Conservation (phyloP, 2,113 vertebrate species). For the Origma solitaria region DNA sequence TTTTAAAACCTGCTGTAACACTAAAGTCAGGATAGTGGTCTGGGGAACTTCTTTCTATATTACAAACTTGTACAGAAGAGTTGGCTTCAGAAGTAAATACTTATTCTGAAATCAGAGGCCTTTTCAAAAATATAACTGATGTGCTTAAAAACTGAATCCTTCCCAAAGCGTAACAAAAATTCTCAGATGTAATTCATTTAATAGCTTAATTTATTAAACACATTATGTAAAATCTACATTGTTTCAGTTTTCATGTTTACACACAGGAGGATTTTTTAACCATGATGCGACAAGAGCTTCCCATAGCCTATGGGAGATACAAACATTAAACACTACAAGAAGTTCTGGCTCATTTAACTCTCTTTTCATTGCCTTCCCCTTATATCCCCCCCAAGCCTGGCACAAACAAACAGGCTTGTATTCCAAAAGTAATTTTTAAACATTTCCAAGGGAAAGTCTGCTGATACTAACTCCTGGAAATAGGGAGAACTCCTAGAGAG, state of each 20-base stretch:
- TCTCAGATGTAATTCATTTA: slow-evolving; percentile 57
- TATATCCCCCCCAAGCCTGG: not conserved
- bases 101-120: not conserved
- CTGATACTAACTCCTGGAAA: slow-evolving; percentile 50
- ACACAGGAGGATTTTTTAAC: slow-evolving; percentile 57
- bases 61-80: not conserved
- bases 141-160: not conserved
- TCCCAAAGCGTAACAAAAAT: slow-evolving; percentile 44
- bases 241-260: slow-evolving; percentile 72
- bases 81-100: not conserved
- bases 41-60: not conserved
- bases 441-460: slow-evolving; percentile 30
- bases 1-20: not conserved
- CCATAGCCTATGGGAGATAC: slow-evolving; percentile 51
- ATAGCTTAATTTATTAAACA: slow-evolving; percentile 77
- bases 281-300: slow-evolving; percentile 50
- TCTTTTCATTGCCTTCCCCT: slow-evolving; percentile 69
- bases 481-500: slow-evolving; percentile 68
- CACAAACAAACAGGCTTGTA: slow-evolving; percentile 16
- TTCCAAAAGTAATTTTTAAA: slow-evolving; percentile 25
- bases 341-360: slow-evolving; percentile 66
- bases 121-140: not conserved
- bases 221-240: slow-evolving; percentile 75
- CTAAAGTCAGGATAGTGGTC: not conserved
- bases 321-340: slow-evolving; percentile 63